A percentile compares a stretch with the other conserved stretches of the same genome.
phyloP scores from a whole-genome alignment of 2,888 invertebrate genomes.

The Digitonthophagus gazella region DNA sequence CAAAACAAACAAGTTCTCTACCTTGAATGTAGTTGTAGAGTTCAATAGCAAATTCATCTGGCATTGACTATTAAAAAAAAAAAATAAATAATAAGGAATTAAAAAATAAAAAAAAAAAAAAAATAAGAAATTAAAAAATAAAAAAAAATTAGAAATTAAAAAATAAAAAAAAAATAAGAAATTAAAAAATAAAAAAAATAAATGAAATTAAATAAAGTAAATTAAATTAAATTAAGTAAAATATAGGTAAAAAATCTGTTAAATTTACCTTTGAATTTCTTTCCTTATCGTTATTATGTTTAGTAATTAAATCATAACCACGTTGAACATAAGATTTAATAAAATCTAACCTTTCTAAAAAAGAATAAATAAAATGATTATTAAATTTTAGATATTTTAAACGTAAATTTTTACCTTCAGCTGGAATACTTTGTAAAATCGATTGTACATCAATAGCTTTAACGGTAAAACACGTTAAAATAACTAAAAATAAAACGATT shows the following conservation, averaged over 20 bases:
- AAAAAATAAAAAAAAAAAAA: neutral
- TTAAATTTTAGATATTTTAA: too few relatives aligned
- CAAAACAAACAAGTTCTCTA: slow-evolving; percentile 29
- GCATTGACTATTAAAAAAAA: neutral
- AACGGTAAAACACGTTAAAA: neutral
- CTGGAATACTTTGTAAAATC: neutral
- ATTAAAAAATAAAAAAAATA: too few relatives aligned
- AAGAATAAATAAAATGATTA: neutral
- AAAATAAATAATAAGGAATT: neutral
- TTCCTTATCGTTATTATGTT: neutral
- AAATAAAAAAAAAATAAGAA: too few relatives aligned
- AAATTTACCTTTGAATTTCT: neutral
- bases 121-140: too few relatives aligned
- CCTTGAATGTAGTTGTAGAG: slow-evolving; percentile 6
- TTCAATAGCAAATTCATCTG: slow-evolving; percentile 16
- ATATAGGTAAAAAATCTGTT: neutral
- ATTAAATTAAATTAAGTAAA: neutral
- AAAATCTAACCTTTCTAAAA: slow-evolving; percentile 17
- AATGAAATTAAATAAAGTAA: neutral
- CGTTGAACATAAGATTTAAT: slow-evolving; percentile 12
- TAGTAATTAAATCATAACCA: slow-evolving; percentile 2
- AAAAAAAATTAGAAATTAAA: too few relatives aligned
- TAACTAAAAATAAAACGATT: neutral
- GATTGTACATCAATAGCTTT: neutral
- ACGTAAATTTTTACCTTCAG: neutral